phyloP scores from a whole-genome alignment of 2,888 invertebrate genomes.

The Amblyteles armatorius region DNA sequence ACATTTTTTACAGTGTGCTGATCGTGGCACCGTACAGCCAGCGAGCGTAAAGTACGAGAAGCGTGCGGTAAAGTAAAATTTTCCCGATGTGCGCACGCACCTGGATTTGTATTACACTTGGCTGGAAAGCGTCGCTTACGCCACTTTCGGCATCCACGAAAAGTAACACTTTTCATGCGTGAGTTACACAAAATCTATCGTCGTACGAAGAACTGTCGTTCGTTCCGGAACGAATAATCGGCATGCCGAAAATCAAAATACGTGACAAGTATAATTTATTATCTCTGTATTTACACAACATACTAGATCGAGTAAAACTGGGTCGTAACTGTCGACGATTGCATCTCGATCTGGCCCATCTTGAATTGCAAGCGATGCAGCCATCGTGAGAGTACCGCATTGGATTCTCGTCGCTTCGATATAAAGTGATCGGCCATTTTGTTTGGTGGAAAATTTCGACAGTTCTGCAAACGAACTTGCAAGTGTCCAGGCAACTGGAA shows the following conservation, averaged over 20 bases:
- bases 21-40: too few species aligned
- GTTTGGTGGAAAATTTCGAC: slow-evolving; percentile 92
- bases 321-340: slow-evolving; percentile 95
- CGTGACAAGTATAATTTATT: slow-evolving; percentile 38
- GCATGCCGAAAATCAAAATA: neutral
- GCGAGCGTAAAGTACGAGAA: too few species aligned
- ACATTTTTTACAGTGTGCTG: too few species aligned
- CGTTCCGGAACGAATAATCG: neutral
- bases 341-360: slow-evolving; percentile 98
- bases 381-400: slow-evolving; percentile 90
- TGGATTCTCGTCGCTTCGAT: slow-evolving; percentile 84
- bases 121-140: too few species aligned
- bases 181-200: too few species aligned
- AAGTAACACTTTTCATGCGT: too few species aligned
- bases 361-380: slow-evolving; percentile 97
- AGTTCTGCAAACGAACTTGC: slow-evolving; percentile 93
- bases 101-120: too few species aligned
- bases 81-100: too few species aligned
- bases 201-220: neutral
- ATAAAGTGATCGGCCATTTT: slow-evolving; percentile 84
- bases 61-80: too few species aligned
- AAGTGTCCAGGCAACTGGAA: slow-evolving; percentile 95
- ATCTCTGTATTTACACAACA: slow-evolving; percentile 62
- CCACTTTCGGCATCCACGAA: too few species aligned
- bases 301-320: slow-evolving; percentile 92